Evolutionary conservation across 2,888 invertebrate genomes (phyloP), one percentile per base, ranked within the genome.

Genomic region (Embidobia sp.): DNA sequence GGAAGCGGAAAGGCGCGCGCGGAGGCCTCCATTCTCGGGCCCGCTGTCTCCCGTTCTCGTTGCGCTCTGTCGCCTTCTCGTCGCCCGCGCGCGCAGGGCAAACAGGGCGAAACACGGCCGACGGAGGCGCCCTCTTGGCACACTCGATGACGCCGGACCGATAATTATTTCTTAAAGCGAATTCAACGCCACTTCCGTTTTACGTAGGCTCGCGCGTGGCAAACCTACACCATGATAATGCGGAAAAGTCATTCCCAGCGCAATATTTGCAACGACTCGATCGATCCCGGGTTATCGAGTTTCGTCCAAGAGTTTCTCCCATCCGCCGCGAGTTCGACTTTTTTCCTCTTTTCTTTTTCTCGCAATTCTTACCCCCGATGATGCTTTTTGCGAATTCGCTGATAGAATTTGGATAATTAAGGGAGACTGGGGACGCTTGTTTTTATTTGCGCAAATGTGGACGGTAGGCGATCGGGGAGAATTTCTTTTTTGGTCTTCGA

Each of bases 1-100:
- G 83, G 82, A 82, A 88, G 84, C 89, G 88, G 89, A 89, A 89
- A 89, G 88, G 88, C 88, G 88, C 87, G 86, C 87, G 88, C 88
- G 89, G 87, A 89, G 88, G 88, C 88, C 88, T 87, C 85, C 83
- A 84, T 87, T 37, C 77, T 42, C 61, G 49, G 44, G 40, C 74
- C 77, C 77, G 67, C 76, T 74, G 51, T 51, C 76, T 57, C 67
- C 31, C 73, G 48, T 35, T 46, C 70, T 51, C 64, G 16, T 27
- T 61, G 73, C 66, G 80, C 59, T 79, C 80, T 80, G 77, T 77
- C 69, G 77, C 80, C 46, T 22, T 61, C 57, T 26, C 49, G 37
- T 35, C 48, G 63, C 46, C 26, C n/a, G n/a, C n/a, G n/a, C n/a
- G n/a, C n/a, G n/a, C n/a, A 16, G 48, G 10, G 40, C 53, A 57